Evolutionary conservation across 2,888 invertebrate genomes (phyloP).

Genomic region (Celastrina argiolus): DNA sequence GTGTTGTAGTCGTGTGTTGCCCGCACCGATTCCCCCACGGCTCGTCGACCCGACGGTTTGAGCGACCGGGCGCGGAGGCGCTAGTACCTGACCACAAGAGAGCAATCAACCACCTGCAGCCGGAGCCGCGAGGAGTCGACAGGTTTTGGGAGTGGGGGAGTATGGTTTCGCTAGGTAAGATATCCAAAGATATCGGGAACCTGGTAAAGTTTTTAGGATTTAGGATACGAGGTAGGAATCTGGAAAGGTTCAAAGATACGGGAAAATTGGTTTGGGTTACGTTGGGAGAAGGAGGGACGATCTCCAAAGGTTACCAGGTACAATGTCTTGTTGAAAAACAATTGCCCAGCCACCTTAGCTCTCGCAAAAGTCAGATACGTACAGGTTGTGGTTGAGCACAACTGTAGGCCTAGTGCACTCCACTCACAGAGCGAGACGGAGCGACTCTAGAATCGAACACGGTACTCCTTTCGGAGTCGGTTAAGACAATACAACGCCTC

Average conservation of each 20-base stretch:
- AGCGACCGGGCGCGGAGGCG: conserved; percentile 75
- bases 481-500: conserved; percentile 43
- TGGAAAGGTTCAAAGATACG: no score
- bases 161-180: not conserved
- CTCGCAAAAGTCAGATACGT: conserved; percentile 59
- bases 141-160: conserved; percentile 22
- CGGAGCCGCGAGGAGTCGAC: conserved; percentile 46
- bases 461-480: not conserved
- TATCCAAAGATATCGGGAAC: not conserved
- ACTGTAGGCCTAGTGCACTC: conserved; percentile 55
- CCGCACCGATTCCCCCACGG: conserved; percentile 71
- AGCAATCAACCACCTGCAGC: conserved; percentile 53
- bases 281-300: conserved; percentile 24
- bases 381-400: conserved; percentile 71
- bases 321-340: conserved; percentile 77
- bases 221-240: not conserved
- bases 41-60: conserved; percentile 65
- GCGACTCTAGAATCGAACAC: conserved; percentile 39
- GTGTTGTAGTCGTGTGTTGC: conserved; percentile 57
- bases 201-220: not conserved
- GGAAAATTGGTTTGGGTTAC: no score
- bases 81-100: conserved; percentile 72
- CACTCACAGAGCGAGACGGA: conserved; percentile 45
- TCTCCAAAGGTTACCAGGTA: conserved; percentile 53
- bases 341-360: conserved; percentile 66